Base-by-base conservation (phyloP, 1,140 invertebrate species). In the Drosophila triauraria region DNA sequence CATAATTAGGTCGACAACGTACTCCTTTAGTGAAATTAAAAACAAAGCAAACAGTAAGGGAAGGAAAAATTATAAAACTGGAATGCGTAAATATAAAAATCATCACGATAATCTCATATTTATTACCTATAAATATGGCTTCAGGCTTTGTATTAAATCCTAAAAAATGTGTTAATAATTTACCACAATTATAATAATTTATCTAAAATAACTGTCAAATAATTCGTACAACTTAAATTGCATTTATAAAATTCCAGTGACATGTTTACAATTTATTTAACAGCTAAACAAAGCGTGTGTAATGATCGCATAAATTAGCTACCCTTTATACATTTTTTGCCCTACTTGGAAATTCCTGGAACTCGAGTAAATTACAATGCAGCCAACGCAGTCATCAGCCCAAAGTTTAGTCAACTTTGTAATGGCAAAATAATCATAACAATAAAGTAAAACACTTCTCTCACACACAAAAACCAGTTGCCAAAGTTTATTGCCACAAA, bases 341-440 rank as follows among this genome's bases (percentile, higher is more conserved):
- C 27, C 38, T 35, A 42, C 38, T 30, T 35, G 4, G 2, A 4
- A 46, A 38, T n/a, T 40, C 27, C 20, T 13, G 1, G 32, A 70
- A 68, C 30, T 43, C 30, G 6, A 38, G n/a, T 10, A 40, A 48
- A 58, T 76, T 76, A 65, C 61, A 76, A 65, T 65, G 15, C 9
- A n/a, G 25, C 8, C 10, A 7, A 15, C 25, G 17, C 25, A 50
- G 74, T 48, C 65, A 67, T 47, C 59, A 44, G 42, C 57, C 43
- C 1, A 77, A 60, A 56, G 75, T 78, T 78, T 69, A 78, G 53
- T 78, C 67, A 85, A 81, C 82, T 86, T 81, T 81, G 40, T 81
- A 75, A 74, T 38, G 43, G 30, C 50, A 54, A 75, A 54, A 70
- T 42, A 78, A 69, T 43, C 62, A 54, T 30, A 72, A 44, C 47